A percentile compares a stretch with the other conserved stretches of the same genome.
phyloP scores from a whole-genome alignment of 2,888 invertebrate species.

The Corbicula japonica region DNA sequence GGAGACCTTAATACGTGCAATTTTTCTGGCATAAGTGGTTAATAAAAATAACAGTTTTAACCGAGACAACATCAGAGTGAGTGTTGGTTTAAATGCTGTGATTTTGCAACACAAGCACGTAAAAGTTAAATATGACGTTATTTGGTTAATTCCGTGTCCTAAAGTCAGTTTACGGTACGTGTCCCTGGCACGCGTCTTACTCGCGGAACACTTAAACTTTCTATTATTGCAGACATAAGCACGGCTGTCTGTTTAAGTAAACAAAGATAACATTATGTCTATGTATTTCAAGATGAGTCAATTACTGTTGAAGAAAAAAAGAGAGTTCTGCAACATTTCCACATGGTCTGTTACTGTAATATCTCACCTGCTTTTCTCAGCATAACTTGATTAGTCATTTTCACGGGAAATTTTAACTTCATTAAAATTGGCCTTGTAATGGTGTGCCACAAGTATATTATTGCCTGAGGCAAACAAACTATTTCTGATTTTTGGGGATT shows the following conservation, averaged over 20 bases:
- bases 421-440: no score
- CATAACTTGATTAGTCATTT: no score
- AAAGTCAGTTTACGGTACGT: neutral
- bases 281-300: conserved; percentile 11
- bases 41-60: neutral
- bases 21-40: no score
- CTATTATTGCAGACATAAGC: conserved; percentile 6
- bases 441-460: no score
- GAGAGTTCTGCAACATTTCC: conserved; percentile 1
- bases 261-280: conserved; percentile 10
- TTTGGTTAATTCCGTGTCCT: neutral
- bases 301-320: conserved; percentile 13
- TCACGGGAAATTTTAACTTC: no score
- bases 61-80: neutral
- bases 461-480: no score
- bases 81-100: neutral
- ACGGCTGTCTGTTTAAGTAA: conserved; percentile 4
- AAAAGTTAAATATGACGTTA: neutral
- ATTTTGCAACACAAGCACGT: neutral
- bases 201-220: neutral
- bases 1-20: no score
- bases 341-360: conserved; percentile 1
- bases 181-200: neutral
- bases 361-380: conserved; percentile 35
- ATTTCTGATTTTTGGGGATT: no score